Conservation (phyloP, 1,140 invertebrate species). For the Lasaia peninsularis region DNA sequence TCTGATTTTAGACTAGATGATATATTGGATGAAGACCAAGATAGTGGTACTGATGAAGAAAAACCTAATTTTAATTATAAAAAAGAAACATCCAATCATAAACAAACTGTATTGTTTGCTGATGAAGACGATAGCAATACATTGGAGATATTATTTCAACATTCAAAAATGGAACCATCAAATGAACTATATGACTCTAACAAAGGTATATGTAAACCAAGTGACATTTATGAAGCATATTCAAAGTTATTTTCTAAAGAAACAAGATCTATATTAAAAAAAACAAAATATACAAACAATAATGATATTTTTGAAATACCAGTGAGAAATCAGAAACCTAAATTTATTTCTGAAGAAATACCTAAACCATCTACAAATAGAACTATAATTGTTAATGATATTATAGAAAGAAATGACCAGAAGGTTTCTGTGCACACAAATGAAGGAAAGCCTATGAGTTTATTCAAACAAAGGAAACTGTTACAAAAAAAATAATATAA, state of each 20-base stretch:
- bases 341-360: not conserved
- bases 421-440: conserved; percentile 28
- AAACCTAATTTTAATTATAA: conserved; percentile 23
- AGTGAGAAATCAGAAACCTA: not conserved
- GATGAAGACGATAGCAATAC: conserved; percentile 58
- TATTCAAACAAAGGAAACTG: conserved; percentile 62
- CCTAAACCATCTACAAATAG: conserved; percentile 20
- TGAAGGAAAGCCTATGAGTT: conserved; percentile 46
- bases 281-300: conserved; percentile 45
- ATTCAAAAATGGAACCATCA: conserved; percentile 42
- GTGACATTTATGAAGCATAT: conserved; percentile 62
- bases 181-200: conserved; percentile 37
- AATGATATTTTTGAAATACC: conserved; percentile 5
- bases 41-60: conserved; percentile 14
- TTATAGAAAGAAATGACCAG: conserved; percentile 40
- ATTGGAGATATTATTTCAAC: conserved; percentile 57
- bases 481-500: conserved; percentile 27
- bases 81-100: conserved; percentile 28
- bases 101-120: conserved; percentile 60
- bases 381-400: conserved; percentile 54
- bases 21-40: conserved; percentile 41
- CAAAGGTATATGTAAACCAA: conserved; percentile 57
- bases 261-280: conserved; percentile 67
- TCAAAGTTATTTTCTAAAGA: conserved; percentile 40
- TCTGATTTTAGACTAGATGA: conserved; percentile 49